Evolutionary conservation across 1,140 invertebrate genomes (phyloP), one percentile per base, ranked within the genome.

Genomic region (Rhyzopertha dominica): DNA sequence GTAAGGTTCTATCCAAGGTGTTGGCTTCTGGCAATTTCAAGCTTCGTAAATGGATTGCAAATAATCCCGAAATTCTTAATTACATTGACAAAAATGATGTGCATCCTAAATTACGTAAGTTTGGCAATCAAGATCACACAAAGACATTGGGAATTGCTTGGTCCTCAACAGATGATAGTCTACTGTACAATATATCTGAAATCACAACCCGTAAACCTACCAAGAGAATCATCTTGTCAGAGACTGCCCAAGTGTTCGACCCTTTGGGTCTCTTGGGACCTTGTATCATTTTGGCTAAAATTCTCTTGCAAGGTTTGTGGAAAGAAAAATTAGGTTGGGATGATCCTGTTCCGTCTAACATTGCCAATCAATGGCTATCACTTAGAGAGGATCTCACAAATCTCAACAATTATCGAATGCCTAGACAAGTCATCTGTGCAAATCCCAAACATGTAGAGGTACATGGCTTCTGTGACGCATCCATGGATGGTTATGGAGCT

Each of bases 1-100:
- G 19, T 18, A 54, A 53, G 23, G 46, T 38, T 8, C 35, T 25
- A 13, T 30, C 10, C 18, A 5, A 32, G 24, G 17, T 58, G 9
- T 36, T 53, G 17, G 12, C 2, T 13, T 14, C 29, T 24, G 38
- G 13, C 0, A 32, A 40, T 17, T 66, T 74, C 35, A 7, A 56
- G 29, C 43, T 70, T 12, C 47, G 61, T 32, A 71, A 72, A 59
- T 73, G 68, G 66, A 40, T 30, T 5, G 58, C 59, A 0, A 69
- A 68, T 38, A 35, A 39, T 25, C 7, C 7, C n/a, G 24, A 25
- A n/a, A n/a, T 25, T 7, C n/a, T 34, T 8, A 9, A 40, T 5
- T 10, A 26, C n/a, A n/a, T n/a, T n/a, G n/a, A n/a, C n/a, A n/a
- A n/a, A n/a, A n/a, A n/a, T n/a, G n/a, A n/a, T n/a, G n/a, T n/a